These are phyloP conservation scores for Spodoptera frugiperda DNA, from an alignment of 1,140 invertebrate genomes.

Conservation along the genomic window DNA sequence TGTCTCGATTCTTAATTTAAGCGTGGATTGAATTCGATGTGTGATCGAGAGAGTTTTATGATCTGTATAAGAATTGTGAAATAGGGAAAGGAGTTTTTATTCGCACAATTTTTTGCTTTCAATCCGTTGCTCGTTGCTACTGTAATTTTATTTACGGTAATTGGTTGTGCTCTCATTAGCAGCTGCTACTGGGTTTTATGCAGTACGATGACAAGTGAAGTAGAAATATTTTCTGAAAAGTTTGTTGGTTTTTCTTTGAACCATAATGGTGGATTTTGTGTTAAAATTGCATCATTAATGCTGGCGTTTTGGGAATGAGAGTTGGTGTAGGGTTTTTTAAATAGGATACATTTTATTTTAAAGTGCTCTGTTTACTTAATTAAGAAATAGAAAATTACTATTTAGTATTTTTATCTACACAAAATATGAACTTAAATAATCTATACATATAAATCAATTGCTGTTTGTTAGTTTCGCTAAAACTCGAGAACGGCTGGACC, in stretches of 20 bases:
- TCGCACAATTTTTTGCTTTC: not conserved
- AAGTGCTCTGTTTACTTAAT: too few species aligned
- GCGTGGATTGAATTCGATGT: constrained; percentile 9
- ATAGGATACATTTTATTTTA: not conserved
- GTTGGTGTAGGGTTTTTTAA: not conserved
- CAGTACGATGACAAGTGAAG: not conserved
- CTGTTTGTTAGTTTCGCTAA: too few species aligned
- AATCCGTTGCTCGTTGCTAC: not conserved
- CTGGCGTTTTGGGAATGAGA: not conserved
- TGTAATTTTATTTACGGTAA: constrained; percentile 11
- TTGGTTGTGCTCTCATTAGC: constrained; percentile 9
- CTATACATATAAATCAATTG: too few species aligned
- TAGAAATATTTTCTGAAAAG: not conserved
- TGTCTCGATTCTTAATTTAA: constrained; percentile 1
- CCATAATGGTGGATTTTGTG: not conserved
- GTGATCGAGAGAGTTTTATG: not conserved
- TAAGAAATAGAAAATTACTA: too few species aligned
- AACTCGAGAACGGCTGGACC: too few species aligned
- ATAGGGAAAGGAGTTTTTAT: not conserved
- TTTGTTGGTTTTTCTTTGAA: not conserved
- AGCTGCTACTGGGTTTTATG: not conserved
- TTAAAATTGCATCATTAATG: not conserved
- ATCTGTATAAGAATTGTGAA: not conserved
- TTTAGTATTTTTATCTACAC: too few species aligned
- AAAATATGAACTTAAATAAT: too few species aligned